Percentiles rank a stretch among this genome's conserved stretches.
Conservation (phyloP, 2,797 vertebrate species). For the Phylloscopus collybita region DNA sequence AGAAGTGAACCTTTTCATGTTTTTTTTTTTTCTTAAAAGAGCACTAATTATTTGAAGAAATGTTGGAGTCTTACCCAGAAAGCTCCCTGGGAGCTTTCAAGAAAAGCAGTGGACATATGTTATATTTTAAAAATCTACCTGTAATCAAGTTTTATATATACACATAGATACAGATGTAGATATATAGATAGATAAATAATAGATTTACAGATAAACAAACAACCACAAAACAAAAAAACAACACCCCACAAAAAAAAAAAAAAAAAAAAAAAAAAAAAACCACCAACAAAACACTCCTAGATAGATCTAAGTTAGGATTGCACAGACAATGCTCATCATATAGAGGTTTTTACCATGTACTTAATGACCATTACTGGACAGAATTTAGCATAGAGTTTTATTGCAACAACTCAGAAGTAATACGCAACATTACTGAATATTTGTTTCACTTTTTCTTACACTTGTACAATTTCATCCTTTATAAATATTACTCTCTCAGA, state of each 20-base stretch:
- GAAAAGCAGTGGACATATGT: background rate
- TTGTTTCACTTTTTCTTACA: background rate
- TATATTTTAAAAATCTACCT: background rate
- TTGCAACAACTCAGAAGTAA: background rate
- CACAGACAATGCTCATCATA: background rate
- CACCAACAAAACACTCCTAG: background rate
- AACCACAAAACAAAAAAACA: background rate
- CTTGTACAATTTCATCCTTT: background rate
- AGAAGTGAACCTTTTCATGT: background rate
- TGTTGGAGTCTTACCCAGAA: background rate
- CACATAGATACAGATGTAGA: too few species aligned
- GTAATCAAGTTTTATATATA: background rate
- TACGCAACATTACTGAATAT: background rate
- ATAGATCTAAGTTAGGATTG: background rate
- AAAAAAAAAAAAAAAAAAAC: too few species aligned
- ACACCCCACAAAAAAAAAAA: background rate
- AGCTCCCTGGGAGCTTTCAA: background rate
- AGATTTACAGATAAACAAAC: too few species aligned
- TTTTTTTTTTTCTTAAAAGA: background rate
- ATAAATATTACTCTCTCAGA: background rate
- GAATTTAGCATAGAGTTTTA: background rate
- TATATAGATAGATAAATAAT: background rate
- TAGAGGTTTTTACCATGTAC: background rate
- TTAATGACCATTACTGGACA: background rate
- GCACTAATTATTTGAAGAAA: background rate